Evolutionary conservation across 2,797 vertebrate genomes (phyloP).

Genomic region (Huso huso): DNA sequence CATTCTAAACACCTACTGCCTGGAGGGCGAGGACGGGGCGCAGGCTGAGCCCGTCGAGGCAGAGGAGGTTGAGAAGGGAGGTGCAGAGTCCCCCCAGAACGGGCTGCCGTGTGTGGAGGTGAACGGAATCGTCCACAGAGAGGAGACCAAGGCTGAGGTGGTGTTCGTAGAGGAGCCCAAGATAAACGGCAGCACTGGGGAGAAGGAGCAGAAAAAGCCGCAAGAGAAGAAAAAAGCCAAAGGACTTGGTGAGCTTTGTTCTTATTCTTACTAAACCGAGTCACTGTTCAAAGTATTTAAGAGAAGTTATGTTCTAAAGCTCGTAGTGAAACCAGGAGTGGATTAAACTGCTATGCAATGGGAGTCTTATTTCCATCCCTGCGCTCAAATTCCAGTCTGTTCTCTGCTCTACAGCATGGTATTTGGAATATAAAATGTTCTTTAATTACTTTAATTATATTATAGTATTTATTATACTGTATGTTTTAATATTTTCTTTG

Average conservation of each 20-base stretch:
- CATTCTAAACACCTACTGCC: constrained; percentile 88
- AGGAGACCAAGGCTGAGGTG: constrained; percentile 44
- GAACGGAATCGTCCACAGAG: constrained; percentile 70
- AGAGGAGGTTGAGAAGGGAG: constrained; percentile 52
- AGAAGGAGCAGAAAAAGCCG: constrained; percentile 75
- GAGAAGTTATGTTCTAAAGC: no score
- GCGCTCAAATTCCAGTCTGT: no score
- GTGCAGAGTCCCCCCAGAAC: constrained; percentile 44
- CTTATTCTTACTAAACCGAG: not conserved
- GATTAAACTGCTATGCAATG: no score
- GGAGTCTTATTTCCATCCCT: no score
- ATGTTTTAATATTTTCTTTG: not conserved
- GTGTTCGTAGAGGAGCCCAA: constrained; percentile 46
- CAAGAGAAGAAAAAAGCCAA: constrained; percentile 95
- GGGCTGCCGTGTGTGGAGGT: constrained; percentile 63
- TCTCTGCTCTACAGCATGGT: no score
- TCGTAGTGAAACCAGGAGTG: no score
- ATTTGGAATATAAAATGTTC: no score
- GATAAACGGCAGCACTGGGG: constrained; percentile 51
- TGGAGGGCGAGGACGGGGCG: constrained; percentile 60
- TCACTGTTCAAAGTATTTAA: not conserved
- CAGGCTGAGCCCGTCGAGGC: constrained; percentile 52
- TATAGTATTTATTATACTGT: no score
- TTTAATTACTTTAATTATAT: no score
- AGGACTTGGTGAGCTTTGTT: constrained; percentile 70